Conservation (phyloP, 2,888 invertebrate genomes). For the Polydrusus cervinus region DNA sequence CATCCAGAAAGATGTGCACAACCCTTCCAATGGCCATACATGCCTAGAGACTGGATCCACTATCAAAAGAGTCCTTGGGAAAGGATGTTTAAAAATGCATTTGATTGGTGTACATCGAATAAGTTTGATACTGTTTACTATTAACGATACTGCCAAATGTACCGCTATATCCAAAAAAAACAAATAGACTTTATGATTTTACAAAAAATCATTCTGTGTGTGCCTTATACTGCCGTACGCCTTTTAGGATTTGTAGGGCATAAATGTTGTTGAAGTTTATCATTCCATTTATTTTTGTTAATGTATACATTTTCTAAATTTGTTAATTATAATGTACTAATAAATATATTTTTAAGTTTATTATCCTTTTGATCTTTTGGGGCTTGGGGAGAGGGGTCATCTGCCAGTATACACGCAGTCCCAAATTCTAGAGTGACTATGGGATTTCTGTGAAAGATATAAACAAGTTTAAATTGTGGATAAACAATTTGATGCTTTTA, state of each 20-base stretch:
- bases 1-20: conserved; percentile 94
- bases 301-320: neutral
- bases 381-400: too few relatives aligned
- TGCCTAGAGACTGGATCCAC: conserved; percentile 72
- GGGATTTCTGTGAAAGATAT: too few relatives aligned
- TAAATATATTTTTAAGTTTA: too few relatives aligned
- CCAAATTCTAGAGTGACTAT: too few relatives aligned
- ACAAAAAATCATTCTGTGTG: conserved; percentile 3
- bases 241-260: too few relatives aligned
- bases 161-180: neutral
- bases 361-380: too few relatives aligned
- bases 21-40: conserved; percentile 92
- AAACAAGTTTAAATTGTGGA: too few relatives aligned
- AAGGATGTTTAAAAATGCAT: conserved; percentile 92
- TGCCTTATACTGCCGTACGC: conserved; percentile 18
- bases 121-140: conserved; percentile 61
- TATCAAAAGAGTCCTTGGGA: conserved; percentile 90
- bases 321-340: neutral
- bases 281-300: conserved; percentile 20
- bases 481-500: too few relatives aligned
- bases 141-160: conserved; percentile 41
- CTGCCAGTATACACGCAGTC: too few relatives aligned
- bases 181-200: neutral
- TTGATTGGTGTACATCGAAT: conserved; percentile 76
- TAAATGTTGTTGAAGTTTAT: conserved; percentile 16